Base-by-base conservation (phyloP, 2,113 vertebrate genomes). In the Arenaria interpres region DNA sequence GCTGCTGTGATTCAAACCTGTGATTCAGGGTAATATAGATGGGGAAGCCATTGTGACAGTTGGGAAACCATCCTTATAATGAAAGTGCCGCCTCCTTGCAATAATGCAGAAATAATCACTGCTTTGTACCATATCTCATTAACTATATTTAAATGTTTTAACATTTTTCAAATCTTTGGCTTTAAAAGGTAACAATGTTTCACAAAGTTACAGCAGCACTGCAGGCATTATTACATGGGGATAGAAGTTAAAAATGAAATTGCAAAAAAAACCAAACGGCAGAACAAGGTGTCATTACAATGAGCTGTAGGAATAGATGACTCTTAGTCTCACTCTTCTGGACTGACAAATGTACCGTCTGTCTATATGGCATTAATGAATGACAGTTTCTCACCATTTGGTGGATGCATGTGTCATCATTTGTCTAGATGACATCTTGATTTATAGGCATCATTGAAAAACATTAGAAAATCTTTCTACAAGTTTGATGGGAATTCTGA, bases 361-460 rank as follows among this genome's bases (percentile, higher is more conserved):
- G 93, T 95, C 93, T 97, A 28, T 69, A 75, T 96, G 93, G 91
- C 94, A 96, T 95, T 97, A 97, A 96, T 77, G 95, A 97, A 97
- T 90, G 93, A 90, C 95, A 95, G 60, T 74, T 97, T 95, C 94
- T 95, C 95, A 95, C 85, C 85, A 90, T 93, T 95, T 96, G 91
- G 94, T 96, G 68, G 67, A 85, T 92, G 74, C 87, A 94, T 94
- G 87, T 97, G 94, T 95, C 96, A 96, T 97, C 93, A 94, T 97
- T 96, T 97, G 87, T 96, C 97, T 95, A 72, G 93, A 84, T 95
- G 96, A 95, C 91, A 97, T 94, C 91, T 95, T 96, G 94, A 97
- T 97, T 97, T 97, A 97, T 96, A 96, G 95, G 45, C 94, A 94
- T 88, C 77, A 86, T 86, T 91, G 95, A 91, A 96, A 97, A 97